phyloP scores from a whole-genome alignment of 1,140 invertebrate species.

The Choristoneura fumiferana region DNA sequence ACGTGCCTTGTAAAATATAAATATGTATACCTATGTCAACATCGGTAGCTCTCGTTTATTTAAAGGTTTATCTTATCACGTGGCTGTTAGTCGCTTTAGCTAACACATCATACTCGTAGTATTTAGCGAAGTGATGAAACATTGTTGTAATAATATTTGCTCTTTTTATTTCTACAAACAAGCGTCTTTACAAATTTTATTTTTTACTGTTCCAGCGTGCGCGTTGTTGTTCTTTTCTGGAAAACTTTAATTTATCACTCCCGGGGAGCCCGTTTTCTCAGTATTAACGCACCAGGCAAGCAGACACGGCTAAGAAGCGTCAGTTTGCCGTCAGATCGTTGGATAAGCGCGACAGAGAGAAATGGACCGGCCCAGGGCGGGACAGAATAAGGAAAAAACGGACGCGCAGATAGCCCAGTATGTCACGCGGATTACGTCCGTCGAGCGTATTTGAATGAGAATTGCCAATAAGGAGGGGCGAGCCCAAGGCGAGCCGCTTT shows the following conservation, averaged over 20 bases:
- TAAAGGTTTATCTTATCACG: no score
- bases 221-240: neutral
- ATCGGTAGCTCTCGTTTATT: no score
- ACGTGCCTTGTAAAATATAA: no score
- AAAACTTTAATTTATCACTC: slow-evolving; percentile 23
- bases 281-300: slow-evolving; percentile 41
- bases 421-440: slow-evolving; percentile 60
- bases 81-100: no score
- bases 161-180: no score
- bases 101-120: no score
- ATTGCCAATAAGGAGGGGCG: slow-evolving; percentile 61
- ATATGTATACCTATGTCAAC: no score
- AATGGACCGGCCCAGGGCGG: slow-evolving; percentile 50
- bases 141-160: no score
- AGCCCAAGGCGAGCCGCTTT: slow-evolving; percentile 31
- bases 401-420: slow-evolving; percentile 58
- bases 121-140: no score
- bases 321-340: slow-evolving; percentile 63
- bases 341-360: slow-evolving; percentile 69
- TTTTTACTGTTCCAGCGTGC: no score
- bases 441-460: slow-evolving; percentile 68
- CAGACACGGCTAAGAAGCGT: slow-evolving; percentile 54
- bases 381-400: slow-evolving; percentile 60
- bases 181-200: no score
- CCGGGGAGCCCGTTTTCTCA: slow-evolving; percentile 24